phyloP scores from a whole-genome alignment of 1,140 invertebrate genomes.

The Camponotus vicinus region DNA sequence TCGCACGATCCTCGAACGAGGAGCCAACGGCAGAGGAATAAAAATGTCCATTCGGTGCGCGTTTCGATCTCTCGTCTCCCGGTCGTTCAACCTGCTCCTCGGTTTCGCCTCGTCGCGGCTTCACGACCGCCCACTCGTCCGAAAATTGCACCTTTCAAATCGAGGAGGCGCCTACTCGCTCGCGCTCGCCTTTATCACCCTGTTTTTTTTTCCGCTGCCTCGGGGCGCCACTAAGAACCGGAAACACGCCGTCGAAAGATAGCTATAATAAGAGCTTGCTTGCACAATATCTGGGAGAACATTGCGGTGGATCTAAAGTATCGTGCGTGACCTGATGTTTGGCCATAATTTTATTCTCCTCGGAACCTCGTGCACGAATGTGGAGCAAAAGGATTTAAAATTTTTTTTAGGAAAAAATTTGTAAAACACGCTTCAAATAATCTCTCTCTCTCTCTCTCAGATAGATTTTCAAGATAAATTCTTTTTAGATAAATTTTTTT shows the following conservation, averaged over 20 bases:
- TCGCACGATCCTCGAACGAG: constrained; percentile 25
- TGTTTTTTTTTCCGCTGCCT: constrained; percentile 56
- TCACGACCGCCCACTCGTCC: constrained; percentile 69
- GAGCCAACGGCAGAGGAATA: constrained; percentile 33
- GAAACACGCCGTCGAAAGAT: constrained; percentile 63
- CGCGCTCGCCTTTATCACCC: constrained; percentile 66
- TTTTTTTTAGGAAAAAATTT: not conserved
- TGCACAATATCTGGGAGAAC: constrained; percentile 21
- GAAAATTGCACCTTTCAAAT: constrained; percentile 70
- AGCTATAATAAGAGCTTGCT: constrained; percentile 53
- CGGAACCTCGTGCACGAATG: not conserved
- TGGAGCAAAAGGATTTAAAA: not conserved
- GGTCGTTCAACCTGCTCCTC: constrained; percentile 67
- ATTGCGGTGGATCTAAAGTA: not conserved
- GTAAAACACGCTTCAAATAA: not conserved
- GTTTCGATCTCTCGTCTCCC: constrained; percentile 45
- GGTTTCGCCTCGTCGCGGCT: constrained; percentile 42
- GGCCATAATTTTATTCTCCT: not conserved
- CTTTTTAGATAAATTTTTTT: not conserved
- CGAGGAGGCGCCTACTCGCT: constrained; percentile 71
- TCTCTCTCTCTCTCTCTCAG: no score
- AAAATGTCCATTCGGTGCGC: constrained; percentile 65
- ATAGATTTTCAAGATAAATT: not conserved
- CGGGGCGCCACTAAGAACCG: constrained; percentile 68
- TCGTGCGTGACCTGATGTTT: constrained; percentile 7